phyloP scores from a whole-genome alignment of 2,888 invertebrate genomes.

The Dioctria linearis region DNA sequence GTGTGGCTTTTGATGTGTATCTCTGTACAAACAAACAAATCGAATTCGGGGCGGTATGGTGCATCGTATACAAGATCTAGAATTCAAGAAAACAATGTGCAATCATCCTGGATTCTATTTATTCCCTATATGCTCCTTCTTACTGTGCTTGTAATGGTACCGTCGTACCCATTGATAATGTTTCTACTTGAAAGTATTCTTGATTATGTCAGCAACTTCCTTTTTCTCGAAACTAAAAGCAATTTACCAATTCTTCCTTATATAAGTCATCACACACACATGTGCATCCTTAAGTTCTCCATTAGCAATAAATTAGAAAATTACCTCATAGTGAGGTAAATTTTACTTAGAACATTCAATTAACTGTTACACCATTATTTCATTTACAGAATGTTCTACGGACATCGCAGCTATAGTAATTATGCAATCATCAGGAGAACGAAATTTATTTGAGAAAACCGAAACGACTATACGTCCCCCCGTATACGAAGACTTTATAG shows the following conservation, averaged over 20 bases:
- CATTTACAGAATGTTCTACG: constrained; percentile 6
- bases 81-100: neutral
- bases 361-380: constrained; percentile 27
- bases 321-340: neutral
- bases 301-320: constrained; percentile 4
- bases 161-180: neutral
- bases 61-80: too few species aligned
- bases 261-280: neutral
- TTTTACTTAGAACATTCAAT: constrained; percentile 8
- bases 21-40: too few species aligned
- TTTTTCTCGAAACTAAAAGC: neutral
- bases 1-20: neutral
- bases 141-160: too few species aligned
- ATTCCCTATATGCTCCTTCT: too few species aligned
- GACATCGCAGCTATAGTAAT: neutral
- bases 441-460: neutral
- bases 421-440: neutral
- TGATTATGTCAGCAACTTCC: neutral
- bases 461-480: neutral
- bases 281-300: too few species aligned
- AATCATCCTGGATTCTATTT: neutral
- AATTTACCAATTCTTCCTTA: neutral
- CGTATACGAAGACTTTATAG: neutral
- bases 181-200: neutral
- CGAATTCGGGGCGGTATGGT: too few species aligned